Evolutionary conservation across 2,888 invertebrate genomes (phyloP).

Genomic region (Busseola fusca): DNA sequence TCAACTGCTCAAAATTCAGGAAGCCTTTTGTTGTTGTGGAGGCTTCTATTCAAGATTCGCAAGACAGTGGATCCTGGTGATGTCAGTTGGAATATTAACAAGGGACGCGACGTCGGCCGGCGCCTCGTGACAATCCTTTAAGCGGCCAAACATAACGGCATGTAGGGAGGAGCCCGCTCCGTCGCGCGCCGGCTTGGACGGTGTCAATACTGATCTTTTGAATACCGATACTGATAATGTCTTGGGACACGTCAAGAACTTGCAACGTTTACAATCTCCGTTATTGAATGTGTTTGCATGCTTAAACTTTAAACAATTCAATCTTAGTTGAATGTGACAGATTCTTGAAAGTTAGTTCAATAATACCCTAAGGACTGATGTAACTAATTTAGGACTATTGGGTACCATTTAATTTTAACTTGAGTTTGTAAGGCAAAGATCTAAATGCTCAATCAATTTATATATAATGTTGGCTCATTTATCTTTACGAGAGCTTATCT

Average conservation of each 20-base stretch:
- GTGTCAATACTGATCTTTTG: conserved; percentile 65
- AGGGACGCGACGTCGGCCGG: conserved; percentile 74
- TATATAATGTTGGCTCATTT: background rate
- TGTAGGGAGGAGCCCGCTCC: conserved; percentile 21
- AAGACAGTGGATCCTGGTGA: conserved; percentile 78
- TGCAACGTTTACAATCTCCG: conserved; percentile 36
- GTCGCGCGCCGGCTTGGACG: conserved; percentile 43
- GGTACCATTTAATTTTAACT: background rate
- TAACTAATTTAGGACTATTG: conserved; percentile 1
- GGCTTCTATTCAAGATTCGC: conserved; percentile 81
- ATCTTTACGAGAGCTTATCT: background rate
- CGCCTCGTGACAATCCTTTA: conserved; percentile 75
- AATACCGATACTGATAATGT: conserved; percentile 63
- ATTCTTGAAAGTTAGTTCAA: conserved; percentile 23
- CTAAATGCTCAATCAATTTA: background rate
- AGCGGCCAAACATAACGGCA: conserved; percentile 63
- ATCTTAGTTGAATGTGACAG: conserved; percentile 31
- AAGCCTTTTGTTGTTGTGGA: conserved; percentile 79
- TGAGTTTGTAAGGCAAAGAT: background rate
- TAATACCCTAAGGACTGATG: background rate
- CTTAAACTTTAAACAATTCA: conserved; percentile 44
- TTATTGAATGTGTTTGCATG: conserved; percentile 44
- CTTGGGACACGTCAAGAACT: conserved; percentile 43
- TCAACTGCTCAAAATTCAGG: conserved; percentile 82
- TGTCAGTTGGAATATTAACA: conserved; percentile 83